Evolutionary conservation across 2,113 vertebrate species (phyloP), one percentile per base, ranked within the genome.

Genomic region (Propithecus coquereli): DNA sequence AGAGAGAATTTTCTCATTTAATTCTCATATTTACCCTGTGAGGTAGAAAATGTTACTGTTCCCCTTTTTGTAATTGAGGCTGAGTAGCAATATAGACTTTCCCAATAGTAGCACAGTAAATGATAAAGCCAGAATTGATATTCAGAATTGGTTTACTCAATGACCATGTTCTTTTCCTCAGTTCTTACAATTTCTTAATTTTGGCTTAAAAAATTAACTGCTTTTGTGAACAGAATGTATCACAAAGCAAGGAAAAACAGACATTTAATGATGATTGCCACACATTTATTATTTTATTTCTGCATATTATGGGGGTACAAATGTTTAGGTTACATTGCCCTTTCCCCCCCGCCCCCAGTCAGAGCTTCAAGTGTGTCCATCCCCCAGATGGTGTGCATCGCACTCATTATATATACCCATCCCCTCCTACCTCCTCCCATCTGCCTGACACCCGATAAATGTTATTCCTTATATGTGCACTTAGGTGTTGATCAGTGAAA

Each of bases 31-130:
- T 86, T 92, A 92, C 8, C 9, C 22, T 94, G 61, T 43, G 5
- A 96, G 12, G 25, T 91, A 95, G 30, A 92, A 96, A 87, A 27
- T 93, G 13, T 77, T 91, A 34, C 32, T 90, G 47, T 47, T 81
- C 25, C 13, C 40, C 79, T 87, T 90, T 96, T 84, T 79, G 86
- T 57, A 93, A 82, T 57, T 92, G 61, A 94, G 13, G 30, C 22
- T 97, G 70, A 71, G 30, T 82, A 1, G 2, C 50, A 45, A 25
- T 86, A 71, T 95, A 27, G 87, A 1, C n/a, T 81, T 90, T 80
- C 47, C 40, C 10, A 43, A 91, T n/a, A 73, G 18, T 68, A 82
- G 43, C 40, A 68, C 25, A 90, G 61, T 82, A 89, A 87, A 74
- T 95, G 18, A 59, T 57, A 88, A 22, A 81, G 5, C 63, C 11